Conservation (phyloP, 1,140 invertebrate species). For the Drosophila baimaii region DNA sequence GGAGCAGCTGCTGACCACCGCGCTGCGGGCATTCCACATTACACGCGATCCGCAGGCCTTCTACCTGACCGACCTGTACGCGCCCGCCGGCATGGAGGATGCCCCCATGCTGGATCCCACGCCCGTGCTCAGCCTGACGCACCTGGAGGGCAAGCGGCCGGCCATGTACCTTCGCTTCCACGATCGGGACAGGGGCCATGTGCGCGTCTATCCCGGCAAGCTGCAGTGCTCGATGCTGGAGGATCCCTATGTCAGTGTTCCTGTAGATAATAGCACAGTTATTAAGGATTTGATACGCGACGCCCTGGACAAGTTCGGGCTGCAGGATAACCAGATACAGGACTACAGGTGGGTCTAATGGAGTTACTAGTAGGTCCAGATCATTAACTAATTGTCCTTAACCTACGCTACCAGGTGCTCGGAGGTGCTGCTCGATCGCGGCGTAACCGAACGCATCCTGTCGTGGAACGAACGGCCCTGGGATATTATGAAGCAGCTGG, state of each 20-base stretch:
- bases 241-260: conserved; percentile 90
- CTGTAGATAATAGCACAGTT: conserved; percentile 93
- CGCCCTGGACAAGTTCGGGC: conserved; percentile 94
- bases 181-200: conserved; percentile 90
- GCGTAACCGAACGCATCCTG: conserved; percentile 96
- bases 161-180: conserved; percentile 97
- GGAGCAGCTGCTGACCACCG: conserved; percentile 94
- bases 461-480: conserved; percentile 95
- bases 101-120: conserved; percentile 92
- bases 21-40: conserved; percentile 98
- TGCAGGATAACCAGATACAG: conserved; percentile 89
- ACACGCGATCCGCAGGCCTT: conserved; percentile 93
- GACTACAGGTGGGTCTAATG: conserved; percentile 83
- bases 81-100: conserved; percentile 89
- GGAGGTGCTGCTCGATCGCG: conserved; percentile 97
- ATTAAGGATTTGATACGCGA: conserved; percentile 95
- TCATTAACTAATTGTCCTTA: not conserved
- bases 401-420: conserved; percentile 90
- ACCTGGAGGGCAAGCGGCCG: conserved; percentile 96
- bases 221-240: conserved; percentile 87
- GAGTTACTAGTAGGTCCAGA: not conserved
- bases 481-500: conserved; percentile 96
- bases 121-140: conserved; percentile 92
- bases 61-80: conserved; percentile 93
- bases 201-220: conserved; percentile 94